A percentile compares a stretch with the other conserved stretches of the same genome.
These are phyloP conservation scores for Protomyctophum bolini DNA, from an alignment of 2,113 vertebrate species.

Conservation along the genomic window DNA sequence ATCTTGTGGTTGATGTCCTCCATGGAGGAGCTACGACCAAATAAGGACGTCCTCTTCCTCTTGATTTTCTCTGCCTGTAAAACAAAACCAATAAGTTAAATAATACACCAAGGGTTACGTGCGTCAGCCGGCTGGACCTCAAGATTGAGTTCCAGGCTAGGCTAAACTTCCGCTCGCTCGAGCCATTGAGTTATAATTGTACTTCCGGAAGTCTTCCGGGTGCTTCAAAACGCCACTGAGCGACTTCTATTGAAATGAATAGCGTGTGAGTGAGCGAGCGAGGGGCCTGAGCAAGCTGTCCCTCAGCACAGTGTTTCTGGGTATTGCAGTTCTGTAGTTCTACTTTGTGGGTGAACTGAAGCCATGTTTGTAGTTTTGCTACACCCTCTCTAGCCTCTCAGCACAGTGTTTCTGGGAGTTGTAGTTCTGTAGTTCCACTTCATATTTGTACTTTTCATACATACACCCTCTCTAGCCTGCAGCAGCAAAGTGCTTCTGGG, in stretches of 20 bases:
- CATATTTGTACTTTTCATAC: background rate
- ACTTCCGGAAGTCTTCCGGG: no score
- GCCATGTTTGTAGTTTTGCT: no score
- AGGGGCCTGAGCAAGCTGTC: constrained; percentile 80
- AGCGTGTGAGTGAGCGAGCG: no score
- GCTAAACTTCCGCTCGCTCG: no score
- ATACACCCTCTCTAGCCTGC: constrained; percentile 32
- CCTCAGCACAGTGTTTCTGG: constrained; percentile 93
- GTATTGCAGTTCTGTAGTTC: constrained; percentile 95
- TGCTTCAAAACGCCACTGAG: no score
- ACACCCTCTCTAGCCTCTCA: no score
- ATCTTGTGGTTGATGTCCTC: constrained; percentile 98
- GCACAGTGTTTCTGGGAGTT: no score
- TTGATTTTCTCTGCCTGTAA: constrained; percentile 93
- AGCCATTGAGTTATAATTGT: no score
- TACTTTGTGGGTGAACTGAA: constrained; percentile 80
- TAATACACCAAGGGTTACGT: background rate
- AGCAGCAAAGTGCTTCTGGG: no score
- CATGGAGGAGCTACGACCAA: constrained; percentile 95
- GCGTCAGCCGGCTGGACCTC: no score
- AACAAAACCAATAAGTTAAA: background rate
- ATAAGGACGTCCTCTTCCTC: constrained; percentile 93
- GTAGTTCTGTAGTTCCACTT: background rate
- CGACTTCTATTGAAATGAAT: no score
- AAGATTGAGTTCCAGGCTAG: no score